Evolutionary conservation across 2,797 vertebrate species (phyloP).

Genomic region (Coregonus ussuriensis): DNA sequence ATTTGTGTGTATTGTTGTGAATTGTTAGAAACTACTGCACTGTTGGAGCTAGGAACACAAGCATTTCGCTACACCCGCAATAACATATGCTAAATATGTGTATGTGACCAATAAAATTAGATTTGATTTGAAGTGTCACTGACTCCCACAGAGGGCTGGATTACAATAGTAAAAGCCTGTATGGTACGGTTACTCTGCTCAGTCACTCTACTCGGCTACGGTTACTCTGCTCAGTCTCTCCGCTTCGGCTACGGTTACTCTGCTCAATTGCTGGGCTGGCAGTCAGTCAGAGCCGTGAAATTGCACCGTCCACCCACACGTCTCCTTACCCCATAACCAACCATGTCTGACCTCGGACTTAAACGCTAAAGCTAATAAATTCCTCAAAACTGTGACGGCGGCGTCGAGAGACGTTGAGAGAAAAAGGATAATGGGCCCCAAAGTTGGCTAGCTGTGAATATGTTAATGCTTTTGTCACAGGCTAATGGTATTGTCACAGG

Average conservation of each 20-base stretch:
- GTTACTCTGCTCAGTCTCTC: no score
- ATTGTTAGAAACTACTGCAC: no score
- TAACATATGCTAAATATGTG: no score
- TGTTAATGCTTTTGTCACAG: no score
- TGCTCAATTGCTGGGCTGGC: neutral
- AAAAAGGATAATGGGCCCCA: neutral
- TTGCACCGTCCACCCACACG: constrained; percentile 37
- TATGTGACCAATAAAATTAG: no score
- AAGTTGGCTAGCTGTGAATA: neutral
- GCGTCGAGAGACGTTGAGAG: neutral
- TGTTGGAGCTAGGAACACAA: no score
- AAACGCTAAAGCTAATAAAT: constrained; percentile 10
- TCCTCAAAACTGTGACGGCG: neutral
- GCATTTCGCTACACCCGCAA: no score
- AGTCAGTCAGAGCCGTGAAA: constrained; percentile 10
- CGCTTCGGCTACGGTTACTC: no score
- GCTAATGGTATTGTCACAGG: neutral
- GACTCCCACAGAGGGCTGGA: neutral
- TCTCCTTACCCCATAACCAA: constrained; percentile 19
- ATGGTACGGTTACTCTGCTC: neutral
- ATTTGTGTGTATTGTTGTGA: no score
- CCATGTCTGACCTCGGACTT: neutral
- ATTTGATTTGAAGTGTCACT: neutral
- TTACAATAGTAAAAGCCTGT: neutral
- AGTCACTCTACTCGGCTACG: neutral